These are phyloP conservation scores for Chironomus striatipennis DNA, from an alignment of 1,140 invertebrate species.

Conservation along the genomic window DNA sequence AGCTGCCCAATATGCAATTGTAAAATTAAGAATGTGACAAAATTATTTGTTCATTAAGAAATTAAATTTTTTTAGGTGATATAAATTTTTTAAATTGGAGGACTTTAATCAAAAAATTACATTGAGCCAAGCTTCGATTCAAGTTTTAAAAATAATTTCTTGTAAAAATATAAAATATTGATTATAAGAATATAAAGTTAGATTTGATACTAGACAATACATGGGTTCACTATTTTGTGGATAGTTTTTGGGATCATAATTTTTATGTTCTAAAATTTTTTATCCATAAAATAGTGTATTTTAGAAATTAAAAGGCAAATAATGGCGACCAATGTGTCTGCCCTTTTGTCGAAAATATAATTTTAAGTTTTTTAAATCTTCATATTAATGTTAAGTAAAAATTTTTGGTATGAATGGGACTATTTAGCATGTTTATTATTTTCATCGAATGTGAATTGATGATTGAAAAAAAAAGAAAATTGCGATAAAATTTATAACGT, in stretches of 20 bases:
- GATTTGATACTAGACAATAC: too few relatives aligned
- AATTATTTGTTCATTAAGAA: conserved; percentile 42
- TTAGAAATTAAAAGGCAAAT: background rate
- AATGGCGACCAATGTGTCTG: background rate
- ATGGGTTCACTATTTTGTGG: too few relatives aligned
- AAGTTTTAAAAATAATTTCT: too few relatives aligned
- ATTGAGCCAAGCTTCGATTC: too few relatives aligned
- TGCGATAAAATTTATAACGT: background rate
- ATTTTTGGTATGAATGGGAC: background rate
- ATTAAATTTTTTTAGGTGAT: background rate
- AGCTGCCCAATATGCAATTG: conserved; percentile 58
- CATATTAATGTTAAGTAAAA: conserved; percentile 8
- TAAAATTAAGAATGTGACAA: conserved; percentile 53
- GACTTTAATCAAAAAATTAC: background rate
- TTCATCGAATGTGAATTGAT: background rate
- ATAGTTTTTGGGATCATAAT: too few relatives aligned
- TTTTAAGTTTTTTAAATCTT: background rate
- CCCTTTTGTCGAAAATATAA: background rate
- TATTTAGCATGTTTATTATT: conserved; percentile 19
- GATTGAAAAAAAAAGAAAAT: too few relatives aligned
- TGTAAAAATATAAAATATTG: too few relatives aligned
- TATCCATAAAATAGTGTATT: background rate
- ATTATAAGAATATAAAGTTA: too few relatives aligned
- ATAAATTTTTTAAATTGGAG: background rate
- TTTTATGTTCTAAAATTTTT: background rate